Conservation (phyloP, 2,888 invertebrate species). For the Pyrochroa serraticornis region DNA sequence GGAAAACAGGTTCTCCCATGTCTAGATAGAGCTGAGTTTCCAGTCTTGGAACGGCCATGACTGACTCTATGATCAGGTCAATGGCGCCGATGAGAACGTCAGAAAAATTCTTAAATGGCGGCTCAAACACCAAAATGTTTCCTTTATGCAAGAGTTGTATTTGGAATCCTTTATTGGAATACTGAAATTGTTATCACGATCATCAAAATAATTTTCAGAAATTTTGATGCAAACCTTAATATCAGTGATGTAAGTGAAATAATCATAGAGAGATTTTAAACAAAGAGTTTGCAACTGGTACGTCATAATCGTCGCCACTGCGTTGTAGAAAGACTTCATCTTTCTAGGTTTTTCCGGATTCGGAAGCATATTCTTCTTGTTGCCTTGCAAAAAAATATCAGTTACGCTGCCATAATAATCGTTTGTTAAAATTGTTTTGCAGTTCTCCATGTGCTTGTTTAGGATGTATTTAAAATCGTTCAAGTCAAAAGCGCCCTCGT, state of each 20-base stretch:
- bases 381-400: slow-evolving; percentile 70
- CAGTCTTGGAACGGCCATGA: slow-evolving; percentile 74
- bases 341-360: slow-evolving; percentile 68
- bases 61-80: slow-evolving; percentile 76
- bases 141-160: slow-evolving; percentile 66
- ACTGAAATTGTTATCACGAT: slow-evolving; percentile 52
- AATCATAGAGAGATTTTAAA: slow-evolving; percentile 79
- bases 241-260: slow-evolving; percentile 76
- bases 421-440: slow-evolving; percentile 69
- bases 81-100: slow-evolving; percentile 73
- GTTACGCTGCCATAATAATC: slow-evolving; percentile 71
- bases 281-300: slow-evolving; percentile 83
- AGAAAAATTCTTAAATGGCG: slow-evolving; percentile 76
- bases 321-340: slow-evolving; percentile 81
- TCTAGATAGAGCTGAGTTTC: slow-evolving; percentile 81
- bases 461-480: slow-evolving; percentile 66
- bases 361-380: slow-evolving; percentile 71
- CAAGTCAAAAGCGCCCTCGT: slow-evolving; percentile 72
- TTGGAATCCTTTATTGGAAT: slow-evolving; percentile 72
- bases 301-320: slow-evolving; percentile 86
- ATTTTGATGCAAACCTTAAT: slow-evolving; percentile 66
- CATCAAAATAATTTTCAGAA: neutral
- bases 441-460: slow-evolving; percentile 68
- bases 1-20: slow-evolving; percentile 51
- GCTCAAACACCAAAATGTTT: slow-evolving; percentile 72